Conservation (phyloP, 2,797 vertebrate genomes). For the Netta rufina region DNA sequence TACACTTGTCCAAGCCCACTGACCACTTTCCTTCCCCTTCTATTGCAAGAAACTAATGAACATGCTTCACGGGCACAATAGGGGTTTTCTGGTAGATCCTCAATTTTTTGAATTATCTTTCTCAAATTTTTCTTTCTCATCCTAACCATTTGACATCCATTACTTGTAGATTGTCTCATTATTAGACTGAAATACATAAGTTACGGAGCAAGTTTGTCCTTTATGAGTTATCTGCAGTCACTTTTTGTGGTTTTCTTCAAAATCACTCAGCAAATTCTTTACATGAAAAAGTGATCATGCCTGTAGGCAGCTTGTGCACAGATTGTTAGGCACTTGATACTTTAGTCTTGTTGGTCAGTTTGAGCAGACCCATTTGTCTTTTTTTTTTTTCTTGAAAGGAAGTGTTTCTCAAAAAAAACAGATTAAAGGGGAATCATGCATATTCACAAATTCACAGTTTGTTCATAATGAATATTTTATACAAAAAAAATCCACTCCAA, state of each 20-base stretch:
- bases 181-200: neutral
- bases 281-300: neutral
- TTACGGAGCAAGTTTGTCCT: neutral
- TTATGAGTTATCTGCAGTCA: neutral
- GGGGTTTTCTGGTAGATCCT: neutral
- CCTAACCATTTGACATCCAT: neutral
- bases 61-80: neutral
- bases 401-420: slow-evolving; percentile 19
- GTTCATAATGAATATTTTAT: slow-evolving; percentile 70
- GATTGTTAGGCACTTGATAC: neutral
- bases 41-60: neutral
- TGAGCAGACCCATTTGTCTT: neutral
- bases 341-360: slow-evolving; percentile 49
- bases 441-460: slow-evolving; percentile 72
- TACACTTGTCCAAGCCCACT: neutral
- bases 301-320: neutral
- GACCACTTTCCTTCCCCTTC: neutral
- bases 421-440: slow-evolving; percentile 72
- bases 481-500: neutral
- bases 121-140: neutral
- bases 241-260: neutral
- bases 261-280: slow-evolving; percentile 7
- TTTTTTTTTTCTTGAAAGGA: neutral
- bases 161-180: neutral
- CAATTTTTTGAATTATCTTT: neutral